phyloP scores from a whole-genome alignment of 1,140 invertebrate genomes.

The Eciton burchellii region DNA sequence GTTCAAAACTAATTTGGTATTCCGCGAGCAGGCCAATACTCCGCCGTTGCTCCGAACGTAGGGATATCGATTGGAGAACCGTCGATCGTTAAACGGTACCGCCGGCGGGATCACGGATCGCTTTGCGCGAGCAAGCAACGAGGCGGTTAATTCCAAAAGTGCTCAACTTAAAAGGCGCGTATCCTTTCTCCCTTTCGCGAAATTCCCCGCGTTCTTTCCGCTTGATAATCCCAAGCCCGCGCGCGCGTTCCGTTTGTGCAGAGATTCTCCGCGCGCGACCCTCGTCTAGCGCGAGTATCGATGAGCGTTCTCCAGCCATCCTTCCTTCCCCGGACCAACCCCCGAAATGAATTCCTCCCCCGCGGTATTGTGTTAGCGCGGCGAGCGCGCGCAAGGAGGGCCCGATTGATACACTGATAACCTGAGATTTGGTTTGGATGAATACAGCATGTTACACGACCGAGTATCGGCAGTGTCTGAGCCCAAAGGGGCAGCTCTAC shows the following conservation, averaged over 20 bases:
- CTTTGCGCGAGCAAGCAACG: neutral
- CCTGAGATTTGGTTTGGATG: constrained; percentile 83
- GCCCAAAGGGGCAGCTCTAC: constrained; percentile 92
- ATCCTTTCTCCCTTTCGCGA: neutral
- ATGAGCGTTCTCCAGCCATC: neutral
- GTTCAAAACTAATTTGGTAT: constrained; percentile 66
- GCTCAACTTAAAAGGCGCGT: neutral
- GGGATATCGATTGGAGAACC: constrained; percentile 50
- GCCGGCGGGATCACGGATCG: constrained; percentile 22
- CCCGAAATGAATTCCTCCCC: neutral
- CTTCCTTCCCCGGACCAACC: too few relatives aligned
- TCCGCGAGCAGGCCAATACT: constrained; percentile 31
- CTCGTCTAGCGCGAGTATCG: neutral
- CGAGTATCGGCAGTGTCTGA: constrained; percentile 88
- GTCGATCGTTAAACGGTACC: constrained; percentile 29
- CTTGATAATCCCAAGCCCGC: too few relatives aligned
- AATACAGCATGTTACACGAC: constrained; percentile 87
- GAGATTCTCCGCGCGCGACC: neutral
- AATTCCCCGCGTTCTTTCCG: too few relatives aligned
- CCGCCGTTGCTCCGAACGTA: constrained; percentile 15
- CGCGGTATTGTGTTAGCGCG: constrained; percentile 28
- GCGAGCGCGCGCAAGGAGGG: constrained; percentile 34
- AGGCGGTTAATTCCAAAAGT: constrained; percentile 19
- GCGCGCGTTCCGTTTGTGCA: too few relatives aligned
- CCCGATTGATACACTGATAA: constrained; percentile 66